Evolutionary conservation across 2,113 vertebrate genomes (phyloP).

Genomic region (Synodontis membranacea): DNA sequence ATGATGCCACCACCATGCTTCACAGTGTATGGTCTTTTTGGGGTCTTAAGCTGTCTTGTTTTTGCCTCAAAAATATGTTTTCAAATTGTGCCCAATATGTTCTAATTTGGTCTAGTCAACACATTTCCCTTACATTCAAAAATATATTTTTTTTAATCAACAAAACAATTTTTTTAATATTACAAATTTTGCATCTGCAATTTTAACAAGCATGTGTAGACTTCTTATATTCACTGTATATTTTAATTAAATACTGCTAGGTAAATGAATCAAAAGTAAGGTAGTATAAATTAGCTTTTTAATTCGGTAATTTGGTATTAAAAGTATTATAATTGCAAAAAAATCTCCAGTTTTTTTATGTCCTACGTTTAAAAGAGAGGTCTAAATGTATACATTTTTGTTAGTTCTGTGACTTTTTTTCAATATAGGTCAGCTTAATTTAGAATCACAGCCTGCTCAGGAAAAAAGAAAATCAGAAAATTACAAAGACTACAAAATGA

Average conservation of each 20-base stretch:
- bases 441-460: background rate
- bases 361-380: background rate
- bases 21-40: background rate
- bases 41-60: background rate
- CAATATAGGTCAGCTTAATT: background rate
- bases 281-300: background rate
- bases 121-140: too few relatives aligned
- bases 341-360: background rate
- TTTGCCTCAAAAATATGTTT: background rate
- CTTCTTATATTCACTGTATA: background rate
- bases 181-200: background rate
- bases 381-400: background rate
- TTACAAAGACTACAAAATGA: conserved; percentile 14
- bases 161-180: background rate
- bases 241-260: background rate
- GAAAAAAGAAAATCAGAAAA: background rate
- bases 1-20: background rate
- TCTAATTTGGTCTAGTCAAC: background rate
- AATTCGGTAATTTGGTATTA: too few relatives aligned
- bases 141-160: too few relatives aligned
- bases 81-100: background rate
- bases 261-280: background rate
- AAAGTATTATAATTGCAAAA: background rate
- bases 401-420: background rate
- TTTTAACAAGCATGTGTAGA: background rate